Base-by-base conservation (phyloP, 2,888 invertebrate species). In the Trypoxylon attenuatum region DNA sequence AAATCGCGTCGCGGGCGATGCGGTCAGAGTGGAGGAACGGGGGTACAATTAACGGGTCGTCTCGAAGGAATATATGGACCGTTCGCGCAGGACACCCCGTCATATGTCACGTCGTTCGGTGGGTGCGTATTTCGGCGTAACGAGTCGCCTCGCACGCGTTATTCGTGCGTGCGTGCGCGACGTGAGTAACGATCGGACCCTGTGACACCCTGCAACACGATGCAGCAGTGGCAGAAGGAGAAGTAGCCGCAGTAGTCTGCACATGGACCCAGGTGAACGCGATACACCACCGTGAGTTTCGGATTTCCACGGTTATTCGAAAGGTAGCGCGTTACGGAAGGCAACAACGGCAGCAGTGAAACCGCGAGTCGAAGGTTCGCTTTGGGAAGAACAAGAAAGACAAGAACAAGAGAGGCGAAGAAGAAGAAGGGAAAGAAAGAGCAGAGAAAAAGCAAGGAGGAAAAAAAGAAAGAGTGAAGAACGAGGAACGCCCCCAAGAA, bases 101-200 rank as follows among this genome's bases (percentile, higher is more conserved):
- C 72, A 75, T 75, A 72, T 68, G 76, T 75, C 75, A 75, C 70
- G 70, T 71, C 73, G 73, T 69, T 73, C 73, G 65, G 50, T 66
- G n/a, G n/a, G 59, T 61, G 63, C 76, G 73, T 70, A 76, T 76
- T 76, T 76, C 66, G 75, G 70, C 65, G 76, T 76, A 72, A 73
- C 76, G 76, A 72, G 76, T 69, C 69, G 68, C 55, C 59, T 72
- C 69, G 69, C 72, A 62, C 69, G 76, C 75, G 76, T 75, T 75
- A 68, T 63, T 75, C 75, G 68, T 27, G 62, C 75, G 63, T 18
- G 63, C 75, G 68, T 27, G 62, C 75, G 63, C 21, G 63, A 61
- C 70, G 76, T 72, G 76, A 75, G 65, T 75, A 75, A 75, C 75
- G 76, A 75, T 75, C 74, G 67, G 55, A n/a, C 6, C 39, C 22